Evolutionary conservation across 1,140 invertebrate genomes (phyloP).

Genomic region (Drosophila mojavensis): DNA sequence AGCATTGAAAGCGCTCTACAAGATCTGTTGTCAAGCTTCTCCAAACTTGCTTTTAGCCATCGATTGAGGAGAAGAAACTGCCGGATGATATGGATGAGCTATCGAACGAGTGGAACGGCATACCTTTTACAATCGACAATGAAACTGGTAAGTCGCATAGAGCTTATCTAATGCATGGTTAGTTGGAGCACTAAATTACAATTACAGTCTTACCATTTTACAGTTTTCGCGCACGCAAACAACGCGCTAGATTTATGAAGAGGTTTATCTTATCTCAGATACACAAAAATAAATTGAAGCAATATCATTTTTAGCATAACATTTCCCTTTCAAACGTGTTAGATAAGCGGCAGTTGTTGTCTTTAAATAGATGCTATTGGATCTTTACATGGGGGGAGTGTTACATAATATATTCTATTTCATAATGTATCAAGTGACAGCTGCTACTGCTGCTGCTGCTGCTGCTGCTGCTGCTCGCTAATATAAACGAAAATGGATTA

Average conservation of each 20-base stretch:
- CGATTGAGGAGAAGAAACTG: constrained; percentile 63
- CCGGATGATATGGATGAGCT: constrained; percentile 56
- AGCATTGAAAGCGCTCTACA: not conserved
- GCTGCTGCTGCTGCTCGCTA: constrained; percentile 10
- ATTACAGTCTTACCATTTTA: constrained; percentile 14
- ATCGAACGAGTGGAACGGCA: constrained; percentile 89
- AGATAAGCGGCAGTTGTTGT: constrained; percentile 22
- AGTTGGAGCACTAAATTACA: constrained; percentile 5
- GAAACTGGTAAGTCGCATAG: constrained; percentile 90
- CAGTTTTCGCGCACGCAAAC: constrained; percentile 9
- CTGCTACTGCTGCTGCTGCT: constrained; percentile 22
- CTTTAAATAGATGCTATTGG: not conserved
- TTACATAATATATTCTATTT: constrained; percentile 8
- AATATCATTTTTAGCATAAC: constrained; percentile 23
- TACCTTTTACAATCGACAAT: constrained; percentile 92
- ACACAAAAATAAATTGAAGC: constrained; percentile 8
- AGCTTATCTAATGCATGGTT: not conserved
- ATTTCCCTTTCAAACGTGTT: constrained; percentile 30
- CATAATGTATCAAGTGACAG: constrained; percentile 7
- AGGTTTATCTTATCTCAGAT: constrained; percentile 31
- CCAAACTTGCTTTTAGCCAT: constrained; percentile 41
- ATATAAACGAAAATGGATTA: constrained; percentile 79
- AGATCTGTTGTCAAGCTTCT: constrained; percentile 2
- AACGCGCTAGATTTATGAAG: constrained; percentile 19
- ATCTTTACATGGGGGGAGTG: not conserved